phyloP scores from a whole-genome alignment of 2,797 vertebrate genomes.

The Argentina silus region DNA sequence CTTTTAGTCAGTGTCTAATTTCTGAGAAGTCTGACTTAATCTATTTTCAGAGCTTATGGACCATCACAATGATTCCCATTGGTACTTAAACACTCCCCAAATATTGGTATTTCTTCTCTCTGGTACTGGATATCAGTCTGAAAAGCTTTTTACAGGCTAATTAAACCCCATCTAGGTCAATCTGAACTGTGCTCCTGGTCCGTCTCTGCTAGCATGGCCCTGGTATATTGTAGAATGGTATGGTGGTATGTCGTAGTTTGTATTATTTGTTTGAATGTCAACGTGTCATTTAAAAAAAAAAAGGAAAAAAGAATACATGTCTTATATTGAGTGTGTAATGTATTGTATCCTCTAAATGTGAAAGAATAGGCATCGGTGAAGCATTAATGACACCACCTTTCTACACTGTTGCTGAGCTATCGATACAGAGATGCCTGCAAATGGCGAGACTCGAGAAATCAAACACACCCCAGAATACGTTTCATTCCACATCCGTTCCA shows the following conservation, averaged over 20 bases:
- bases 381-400: no score
- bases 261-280: no score
- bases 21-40: slow-evolving; percentile 3
- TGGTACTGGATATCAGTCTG: slow-evolving; percentile 15
- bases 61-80: not conserved
- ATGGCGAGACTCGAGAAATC: not conserved
- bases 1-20: slow-evolving; percentile 9
- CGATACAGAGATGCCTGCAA: not conserved
- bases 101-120: slow-evolving; percentile 21
- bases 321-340: no score
- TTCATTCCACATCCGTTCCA: not conserved
- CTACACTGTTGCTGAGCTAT: no score
- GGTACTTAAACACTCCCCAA: not conserved
- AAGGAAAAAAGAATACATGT: no score
- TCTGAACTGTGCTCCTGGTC: slow-evolving; percentile 33
- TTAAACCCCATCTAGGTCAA: slow-evolving; percentile 49
- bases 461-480: not conserved
- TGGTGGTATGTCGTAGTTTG: no score
- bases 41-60: not conserved
- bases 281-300: no score
- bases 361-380: no score
- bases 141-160: slow-evolving; percentile 35
- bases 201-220: slow-evolving; percentile 41
- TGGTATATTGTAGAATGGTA: no score
- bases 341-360: no score